Percentiles rank a stretch among this genome's conserved stretches.
phyloP scores from a whole-genome alignment of 92 coral and sea anemone species.

The Hydrozoanthus gracilis region DNA sequence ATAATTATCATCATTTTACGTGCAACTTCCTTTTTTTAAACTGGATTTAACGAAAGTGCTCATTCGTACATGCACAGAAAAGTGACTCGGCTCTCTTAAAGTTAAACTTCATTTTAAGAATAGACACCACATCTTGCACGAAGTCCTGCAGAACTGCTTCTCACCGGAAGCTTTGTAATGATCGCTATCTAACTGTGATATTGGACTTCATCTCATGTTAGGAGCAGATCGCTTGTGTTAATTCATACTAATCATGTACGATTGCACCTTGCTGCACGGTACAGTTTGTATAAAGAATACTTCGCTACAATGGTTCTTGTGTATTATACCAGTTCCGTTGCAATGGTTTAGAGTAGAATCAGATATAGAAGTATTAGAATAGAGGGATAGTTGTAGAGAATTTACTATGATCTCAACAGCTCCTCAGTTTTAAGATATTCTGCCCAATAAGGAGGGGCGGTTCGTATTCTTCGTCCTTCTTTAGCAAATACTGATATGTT shows the following conservation, averaged over 20 bases:
- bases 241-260: neutral
- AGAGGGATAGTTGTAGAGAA: too few species aligned
- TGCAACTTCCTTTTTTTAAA: too few species aligned
- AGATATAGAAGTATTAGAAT: too few species aligned
- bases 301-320: too few species aligned
- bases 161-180: constrained; percentile 31
- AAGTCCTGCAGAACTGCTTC: neutral
- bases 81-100: neutral
- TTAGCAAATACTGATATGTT: constrained; percentile 17
- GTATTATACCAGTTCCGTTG: too few species aligned
- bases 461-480: constrained; percentile 20
- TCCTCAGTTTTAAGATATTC: neutral
- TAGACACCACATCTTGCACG: neutral
- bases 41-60: neutral
- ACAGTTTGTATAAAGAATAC: neutral
- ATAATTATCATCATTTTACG: neutral
- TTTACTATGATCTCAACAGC: neutral
- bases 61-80: neutral
- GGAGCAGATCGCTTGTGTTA: neutral
- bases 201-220: constrained; percentile 31
- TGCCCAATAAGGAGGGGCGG: neutral
- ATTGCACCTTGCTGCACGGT: neutral
- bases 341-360: too few species aligned
- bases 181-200: constrained; percentile 22
- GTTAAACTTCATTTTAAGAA: neutral